Conservation (phyloP, 2,113 vertebrate species). For the Microcebus griseorufus region DNA sequence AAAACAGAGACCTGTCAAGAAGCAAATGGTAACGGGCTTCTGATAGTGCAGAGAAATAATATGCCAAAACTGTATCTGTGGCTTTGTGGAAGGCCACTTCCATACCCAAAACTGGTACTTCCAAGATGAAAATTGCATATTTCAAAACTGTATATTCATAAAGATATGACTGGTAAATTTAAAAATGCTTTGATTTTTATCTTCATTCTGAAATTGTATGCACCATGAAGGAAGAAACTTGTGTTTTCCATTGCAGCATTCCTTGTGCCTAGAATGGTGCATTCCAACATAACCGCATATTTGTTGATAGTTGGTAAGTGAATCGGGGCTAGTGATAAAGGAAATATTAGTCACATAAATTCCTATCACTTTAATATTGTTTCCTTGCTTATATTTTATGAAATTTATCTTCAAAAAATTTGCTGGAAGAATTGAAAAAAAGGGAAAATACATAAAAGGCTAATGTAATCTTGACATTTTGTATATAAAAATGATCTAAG, state of each 20-base stretch:
- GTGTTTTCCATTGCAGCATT: background rate
- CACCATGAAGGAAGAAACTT: background rate
- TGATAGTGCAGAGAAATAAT: too few species aligned
- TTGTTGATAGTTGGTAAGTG: background rate
- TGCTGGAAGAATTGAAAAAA: background rate
- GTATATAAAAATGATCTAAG: background rate
- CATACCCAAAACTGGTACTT: too few species aligned
- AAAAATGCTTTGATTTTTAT: too few species aligned
- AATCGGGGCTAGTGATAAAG: background rate
- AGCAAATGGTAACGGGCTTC: too few species aligned
- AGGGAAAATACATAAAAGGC: background rate
- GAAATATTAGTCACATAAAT: background rate
- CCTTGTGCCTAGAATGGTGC: background rate
- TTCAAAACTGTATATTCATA: too few species aligned
- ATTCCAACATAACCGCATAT: background rate
- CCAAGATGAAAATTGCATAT: too few species aligned
- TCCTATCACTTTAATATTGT: background rate
- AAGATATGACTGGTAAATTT: too few species aligned
- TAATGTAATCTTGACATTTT: background rate
- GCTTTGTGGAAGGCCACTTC: too few species aligned
- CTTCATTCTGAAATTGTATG: too few species aligned
- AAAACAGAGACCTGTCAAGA: too few species aligned
- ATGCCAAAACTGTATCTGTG: too few species aligned
- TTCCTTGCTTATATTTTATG: background rate
- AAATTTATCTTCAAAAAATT: background rate